Percentiles rank a stretch among this genome's conserved stretches.
These are phyloP conservation scores for Myotis daubentonii DNA, from an alignment of 2,797 vertebrate species.

Conservation along the genomic window DNA sequence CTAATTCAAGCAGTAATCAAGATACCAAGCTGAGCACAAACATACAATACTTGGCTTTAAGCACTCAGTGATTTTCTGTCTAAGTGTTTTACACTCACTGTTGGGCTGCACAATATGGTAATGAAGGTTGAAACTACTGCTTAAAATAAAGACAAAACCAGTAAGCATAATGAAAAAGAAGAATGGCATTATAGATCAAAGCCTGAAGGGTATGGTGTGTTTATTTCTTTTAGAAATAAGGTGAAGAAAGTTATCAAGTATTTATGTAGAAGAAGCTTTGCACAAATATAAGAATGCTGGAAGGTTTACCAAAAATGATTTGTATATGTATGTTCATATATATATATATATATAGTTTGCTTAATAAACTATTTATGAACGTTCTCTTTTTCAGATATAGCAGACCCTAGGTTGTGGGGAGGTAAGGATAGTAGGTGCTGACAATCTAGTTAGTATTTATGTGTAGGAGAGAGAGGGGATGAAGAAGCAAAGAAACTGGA, in stretches of 20 bases:
- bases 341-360: background rate
- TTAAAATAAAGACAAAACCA: slow-evolving; percentile 11
- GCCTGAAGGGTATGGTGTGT: background rate
- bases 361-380: background rate
- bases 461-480: background rate
- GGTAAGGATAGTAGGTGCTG: accelerated
- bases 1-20: background rate
- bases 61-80: background rate
- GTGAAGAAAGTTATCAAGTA: background rate
- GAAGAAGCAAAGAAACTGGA: background rate
- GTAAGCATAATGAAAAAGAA: background rate
- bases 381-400: background rate
- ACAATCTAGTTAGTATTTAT: background rate
- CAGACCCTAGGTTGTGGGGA: background rate
- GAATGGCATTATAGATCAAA: background rate
- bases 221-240: slow-evolving; percentile 24
- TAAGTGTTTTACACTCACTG: background rate
- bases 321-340: background rate
- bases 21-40: background rate
- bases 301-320: background rate
- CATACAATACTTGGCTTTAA: background rate
- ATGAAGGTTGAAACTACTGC: background rate
- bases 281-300: background rate
- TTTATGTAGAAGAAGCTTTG: background rate
- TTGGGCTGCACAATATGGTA: background rate